These are phyloP conservation scores for Pardosa pseudoannulata DNA, from an alignment of 2,888 invertebrate genomes.

Conservation along the genomic window DNA sequence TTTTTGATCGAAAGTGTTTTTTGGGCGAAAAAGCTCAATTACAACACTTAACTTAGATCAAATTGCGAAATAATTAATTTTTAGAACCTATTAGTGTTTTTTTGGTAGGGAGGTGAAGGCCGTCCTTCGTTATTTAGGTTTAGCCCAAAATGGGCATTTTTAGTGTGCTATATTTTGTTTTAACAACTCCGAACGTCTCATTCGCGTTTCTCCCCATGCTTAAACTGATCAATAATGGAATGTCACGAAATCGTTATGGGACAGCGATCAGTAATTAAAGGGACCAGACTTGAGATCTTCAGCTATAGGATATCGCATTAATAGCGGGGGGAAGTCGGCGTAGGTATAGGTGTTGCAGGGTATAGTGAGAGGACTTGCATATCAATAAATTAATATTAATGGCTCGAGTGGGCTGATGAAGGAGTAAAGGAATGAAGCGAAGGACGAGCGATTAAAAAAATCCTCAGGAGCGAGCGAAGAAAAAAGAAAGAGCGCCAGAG, in stretches of 20 bases:
- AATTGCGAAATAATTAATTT: background rate
- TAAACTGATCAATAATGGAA: constrained; percentile 55
- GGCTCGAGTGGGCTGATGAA: constrained; percentile 69
- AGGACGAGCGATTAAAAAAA: constrained; percentile 56
- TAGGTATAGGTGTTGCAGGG: constrained; percentile 59
- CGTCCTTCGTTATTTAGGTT: background rate
- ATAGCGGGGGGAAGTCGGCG: constrained; percentile 36
- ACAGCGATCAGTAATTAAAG: constrained; percentile 59
- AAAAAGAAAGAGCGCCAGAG: constrained; percentile 60
- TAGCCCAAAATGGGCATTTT: background rate
- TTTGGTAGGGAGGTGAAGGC: background rate
- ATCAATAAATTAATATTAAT: constrained; percentile 73
- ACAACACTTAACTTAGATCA: no score
- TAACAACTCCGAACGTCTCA: background rate
- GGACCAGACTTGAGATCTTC: constrained; percentile 43
- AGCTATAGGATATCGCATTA: constrained; percentile 52
- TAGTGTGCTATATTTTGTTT: constrained; percentile 1
- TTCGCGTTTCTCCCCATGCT: background rate
- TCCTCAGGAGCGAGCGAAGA: constrained; percentile 30
- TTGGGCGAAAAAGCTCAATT: no score
- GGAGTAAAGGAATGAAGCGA: constrained; percentile 50
- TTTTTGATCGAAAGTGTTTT: no score
- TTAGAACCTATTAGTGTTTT: background rate
- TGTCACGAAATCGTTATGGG: constrained; percentile 57
- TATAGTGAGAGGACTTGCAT: constrained; percentile 54